Conservation (phyloP, 2,888 invertebrate species). For the Dolomedes plantarius region DNA sequence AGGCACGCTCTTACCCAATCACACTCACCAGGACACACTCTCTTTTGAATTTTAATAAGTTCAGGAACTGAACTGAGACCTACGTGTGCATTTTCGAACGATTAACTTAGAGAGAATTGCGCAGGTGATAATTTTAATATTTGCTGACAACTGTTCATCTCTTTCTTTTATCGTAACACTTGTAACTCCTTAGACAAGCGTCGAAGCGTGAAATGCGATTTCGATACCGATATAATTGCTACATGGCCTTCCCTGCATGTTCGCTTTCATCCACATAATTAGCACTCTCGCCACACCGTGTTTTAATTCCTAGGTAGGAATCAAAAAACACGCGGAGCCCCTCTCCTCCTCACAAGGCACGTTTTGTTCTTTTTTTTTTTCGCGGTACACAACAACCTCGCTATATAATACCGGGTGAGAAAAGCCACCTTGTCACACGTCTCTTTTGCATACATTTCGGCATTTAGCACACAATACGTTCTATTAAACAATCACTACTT, state of each 20-base stretch:
- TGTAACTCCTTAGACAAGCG: constrained; percentile 18
- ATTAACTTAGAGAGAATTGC: no score
- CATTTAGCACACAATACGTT: background rate
- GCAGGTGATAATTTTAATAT: background rate
- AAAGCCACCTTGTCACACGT: background rate
- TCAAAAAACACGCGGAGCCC: background rate
- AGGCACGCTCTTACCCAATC: no score
- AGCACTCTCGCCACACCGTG: constrained; percentile 7
- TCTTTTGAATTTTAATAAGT: no score
- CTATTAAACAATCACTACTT: background rate
- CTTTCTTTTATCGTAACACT: background rate
- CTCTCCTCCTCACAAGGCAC: background rate
- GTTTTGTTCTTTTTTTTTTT: background rate
- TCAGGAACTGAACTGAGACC: no score
- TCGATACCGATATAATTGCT: constrained; percentile 44
- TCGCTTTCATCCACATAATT: constrained; percentile 39
- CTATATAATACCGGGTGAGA: background rate
- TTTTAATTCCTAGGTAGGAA: background rate
- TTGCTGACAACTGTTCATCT: background rate
- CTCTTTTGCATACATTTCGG: background rate
- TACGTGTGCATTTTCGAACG: no score
- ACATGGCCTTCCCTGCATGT: constrained; percentile 13
- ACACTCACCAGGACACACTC: no score
- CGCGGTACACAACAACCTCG: background rate
- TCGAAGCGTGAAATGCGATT: constrained; percentile 54